phyloP scores from a whole-genome alignment of 2,113 vertebrate species.

The Atherinomorus stipes region DNA sequence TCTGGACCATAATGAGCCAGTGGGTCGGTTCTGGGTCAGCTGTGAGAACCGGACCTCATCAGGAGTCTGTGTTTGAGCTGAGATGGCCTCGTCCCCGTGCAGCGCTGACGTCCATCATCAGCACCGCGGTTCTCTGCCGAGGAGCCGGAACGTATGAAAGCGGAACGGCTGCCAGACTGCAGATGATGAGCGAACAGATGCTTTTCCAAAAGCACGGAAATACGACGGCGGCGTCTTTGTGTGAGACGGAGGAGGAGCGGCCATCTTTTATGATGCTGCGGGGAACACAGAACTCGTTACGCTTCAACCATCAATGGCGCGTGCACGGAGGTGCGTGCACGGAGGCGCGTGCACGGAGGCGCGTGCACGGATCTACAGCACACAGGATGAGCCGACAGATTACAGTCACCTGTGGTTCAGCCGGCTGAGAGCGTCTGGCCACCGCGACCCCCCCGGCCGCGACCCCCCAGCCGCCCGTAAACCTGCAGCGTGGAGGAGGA shows the following conservation, averaged over 20 bases:
- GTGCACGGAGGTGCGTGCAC: slow-evolving; percentile 22
- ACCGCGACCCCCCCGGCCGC: slow-evolving; percentile 22
- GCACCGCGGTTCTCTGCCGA: too few relatives aligned
- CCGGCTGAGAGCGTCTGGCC: slow-evolving; percentile 41
- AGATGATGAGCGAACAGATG: not conserved
- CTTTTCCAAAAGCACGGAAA: not conserved
- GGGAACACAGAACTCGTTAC: slow-evolving; percentile 57
- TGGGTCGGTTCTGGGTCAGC: too few relatives aligned
- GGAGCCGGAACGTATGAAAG: not conserved
- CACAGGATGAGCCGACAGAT: slow-evolving; percentile 42
- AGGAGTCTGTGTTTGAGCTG: too few relatives aligned
- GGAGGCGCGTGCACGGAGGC: slow-evolving; percentile 18
- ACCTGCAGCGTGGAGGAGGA: slow-evolving; percentile 40
- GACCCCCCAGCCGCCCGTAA: slow-evolving; percentile 50
- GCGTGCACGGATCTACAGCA: slow-evolving; percentile 1
- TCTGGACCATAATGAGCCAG: too few relatives aligned
- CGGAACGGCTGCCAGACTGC: not conserved
- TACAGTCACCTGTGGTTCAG: slow-evolving; percentile 49
- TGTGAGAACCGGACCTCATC: too few relatives aligned
- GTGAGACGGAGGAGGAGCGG: not conserved
- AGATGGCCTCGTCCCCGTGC: too few relatives aligned
- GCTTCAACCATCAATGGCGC: slow-evolving; percentile 42
- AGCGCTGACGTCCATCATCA: too few relatives aligned
- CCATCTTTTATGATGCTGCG: slow-evolving; percentile 31
- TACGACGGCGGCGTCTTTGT: not conserved